Percentiles rank a stretch among this genome's conserved stretches.
These are phyloP conservation scores for Punctoribates punctum DNA, from an alignment of 2,888 invertebrate species.

Conservation along the genomic window DNA sequence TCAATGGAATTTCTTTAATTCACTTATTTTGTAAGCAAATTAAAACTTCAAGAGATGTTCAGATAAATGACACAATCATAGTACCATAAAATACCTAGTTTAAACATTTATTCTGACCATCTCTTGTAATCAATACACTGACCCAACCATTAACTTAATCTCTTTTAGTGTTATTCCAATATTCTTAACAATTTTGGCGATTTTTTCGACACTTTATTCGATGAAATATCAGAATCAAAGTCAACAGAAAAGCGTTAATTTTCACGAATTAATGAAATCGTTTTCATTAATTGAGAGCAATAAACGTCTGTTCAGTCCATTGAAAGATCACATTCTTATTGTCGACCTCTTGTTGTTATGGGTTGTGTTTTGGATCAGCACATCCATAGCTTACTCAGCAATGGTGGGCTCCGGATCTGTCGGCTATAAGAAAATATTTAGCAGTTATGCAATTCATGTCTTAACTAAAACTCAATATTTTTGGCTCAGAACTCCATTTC, in stretches of 20 bases:
- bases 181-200: neutral
- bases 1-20: neutral
- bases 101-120: too few relatives aligned
- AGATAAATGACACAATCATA: too few relatives aligned
- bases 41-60: too few relatives aligned
- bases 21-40: neutral
- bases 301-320: neutral
- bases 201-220: neutral
- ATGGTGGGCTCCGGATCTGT: neutral
- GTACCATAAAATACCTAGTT: too few relatives aligned
- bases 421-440: neutral
- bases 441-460: neutral
- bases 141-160: too few relatives aligned
- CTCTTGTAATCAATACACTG: too few relatives aligned
- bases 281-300: neutral
- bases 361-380: neutral
- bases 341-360: neutral
- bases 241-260: too few relatives aligned
- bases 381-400: neutral
- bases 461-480: neutral
- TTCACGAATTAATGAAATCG: neutral
- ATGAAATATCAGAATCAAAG: neutral
- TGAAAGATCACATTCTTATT: neutral
- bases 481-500: neutral
- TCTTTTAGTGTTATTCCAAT: too few relatives aligned